These are phyloP conservation scores for Xestia xanthographa DNA, from an alignment of 2,888 invertebrate species.

Conservation along the genomic window DNA sequence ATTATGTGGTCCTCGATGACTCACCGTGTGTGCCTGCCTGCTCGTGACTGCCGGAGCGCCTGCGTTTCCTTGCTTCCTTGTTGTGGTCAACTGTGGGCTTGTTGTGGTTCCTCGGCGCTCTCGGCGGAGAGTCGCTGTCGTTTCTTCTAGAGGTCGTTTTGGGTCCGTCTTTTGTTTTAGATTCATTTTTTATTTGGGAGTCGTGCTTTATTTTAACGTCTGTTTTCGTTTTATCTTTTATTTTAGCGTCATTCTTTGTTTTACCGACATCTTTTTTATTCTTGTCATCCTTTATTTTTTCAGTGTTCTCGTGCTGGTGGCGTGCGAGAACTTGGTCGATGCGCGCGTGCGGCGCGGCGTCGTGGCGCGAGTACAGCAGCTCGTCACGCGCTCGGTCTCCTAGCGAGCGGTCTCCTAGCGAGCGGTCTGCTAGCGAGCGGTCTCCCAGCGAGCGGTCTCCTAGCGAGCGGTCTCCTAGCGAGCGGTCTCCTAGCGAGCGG, in stretches of 20 bases:
- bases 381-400: conserved; percentile 71
- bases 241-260: conserved; percentile 16
- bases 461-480: conserved; percentile 35
- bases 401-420: conserved; percentile 13
- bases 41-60: conserved; percentile 39
- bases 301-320: conserved; percentile 69
- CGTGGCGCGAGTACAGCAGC: conserved; percentile 88
- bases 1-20: background rate
- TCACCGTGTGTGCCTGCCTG: conserved; percentile 8
- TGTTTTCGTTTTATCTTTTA: conserved; percentile 21
- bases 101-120: background rate
- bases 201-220: conserved; percentile 3
- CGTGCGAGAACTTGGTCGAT: conserved; percentile 83
- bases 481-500: conserved; percentile 14
- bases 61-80: conserved; percentile 32
- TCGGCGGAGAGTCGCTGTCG: conserved; percentile 25
- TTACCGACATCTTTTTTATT: background rate
- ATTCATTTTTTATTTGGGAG: conserved; percentile 10
- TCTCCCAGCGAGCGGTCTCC: conserved; percentile 10
- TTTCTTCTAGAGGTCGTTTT: background rate
- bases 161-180: background rate
- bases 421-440: conserved; percentile 30
- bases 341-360: conserved; percentile 80
- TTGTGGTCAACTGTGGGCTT: conserved; percentile 11
- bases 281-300: conserved; percentile 19